Percentiles rank a stretch among this genome's conserved stretches.
Evolutionary conservation across 2,888 invertebrate species (phyloP).

Genomic region (Athalia cordata): DNA sequence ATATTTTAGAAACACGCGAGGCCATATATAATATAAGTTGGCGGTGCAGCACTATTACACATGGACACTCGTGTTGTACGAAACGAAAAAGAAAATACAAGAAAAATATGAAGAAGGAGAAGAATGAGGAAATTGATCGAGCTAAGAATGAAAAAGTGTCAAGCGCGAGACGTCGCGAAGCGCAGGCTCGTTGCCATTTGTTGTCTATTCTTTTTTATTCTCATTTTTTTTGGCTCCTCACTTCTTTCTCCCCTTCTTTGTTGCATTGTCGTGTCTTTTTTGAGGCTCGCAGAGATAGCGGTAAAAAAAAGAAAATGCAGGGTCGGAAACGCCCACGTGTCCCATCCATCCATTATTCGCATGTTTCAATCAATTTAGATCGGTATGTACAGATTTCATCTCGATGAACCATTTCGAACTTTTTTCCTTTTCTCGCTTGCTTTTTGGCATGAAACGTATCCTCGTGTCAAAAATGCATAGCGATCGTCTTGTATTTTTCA

Average conservation of each 20-base stretch:
- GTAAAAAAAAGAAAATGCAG: constrained; percentile 19
- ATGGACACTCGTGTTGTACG: background rate
- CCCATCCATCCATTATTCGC: background rate
- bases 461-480: constrained; percentile 60
- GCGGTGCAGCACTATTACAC: background rate
- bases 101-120: background rate
- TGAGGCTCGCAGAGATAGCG: constrained; percentile 19
- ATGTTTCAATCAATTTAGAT: constrained; percentile 36
- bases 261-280: background rate
- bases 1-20: background rate
- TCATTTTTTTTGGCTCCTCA: background rate
- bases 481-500: constrained; percentile 63
- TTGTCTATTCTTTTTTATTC: constrained; percentile 32
- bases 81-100: background rate
- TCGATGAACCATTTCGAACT: too few species aligned
- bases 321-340: background rate
- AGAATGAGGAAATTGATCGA: constrained; percentile 10
- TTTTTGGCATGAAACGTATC: background rate
- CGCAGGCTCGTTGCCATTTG: constrained; percentile 22
- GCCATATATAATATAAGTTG: too few species aligned
- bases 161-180: constrained; percentile 4
- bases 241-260: background rate
- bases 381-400: constrained; percentile 1
- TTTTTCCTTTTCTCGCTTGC: background rate
- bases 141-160: constrained; percentile 28